phyloP scores from a whole-genome alignment of 64 coral and sea anemone species.

The Montipora sp. region DNA sequence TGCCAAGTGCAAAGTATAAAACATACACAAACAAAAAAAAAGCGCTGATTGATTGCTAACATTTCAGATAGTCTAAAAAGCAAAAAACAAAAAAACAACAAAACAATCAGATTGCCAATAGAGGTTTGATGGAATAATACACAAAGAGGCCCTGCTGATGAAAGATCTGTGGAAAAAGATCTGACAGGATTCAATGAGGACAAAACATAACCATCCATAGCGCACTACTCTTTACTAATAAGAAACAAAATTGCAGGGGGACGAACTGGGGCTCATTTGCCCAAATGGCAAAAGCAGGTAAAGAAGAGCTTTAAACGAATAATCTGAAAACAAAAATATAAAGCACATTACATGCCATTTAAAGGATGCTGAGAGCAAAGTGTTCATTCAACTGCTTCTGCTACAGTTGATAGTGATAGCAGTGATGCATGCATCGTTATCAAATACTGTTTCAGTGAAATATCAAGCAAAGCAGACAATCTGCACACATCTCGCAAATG shows the following conservation, averaged over 20 bases:
- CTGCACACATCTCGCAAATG: not conserved
- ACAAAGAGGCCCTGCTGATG: not conserved
- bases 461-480: not conserved
- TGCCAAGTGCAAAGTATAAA: conserved; percentile 28
- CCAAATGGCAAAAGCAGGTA: not conserved
- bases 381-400: not conserved
- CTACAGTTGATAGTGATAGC: not conserved
- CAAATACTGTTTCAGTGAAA: not conserved
- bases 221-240: not conserved
- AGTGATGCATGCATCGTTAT: not conserved
- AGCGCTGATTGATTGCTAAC: not conserved
- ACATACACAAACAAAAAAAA: conserved; percentile 1
- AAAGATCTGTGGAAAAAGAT: not conserved
- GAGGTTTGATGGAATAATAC: not conserved
- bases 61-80: not conserved
- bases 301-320: not conserved
- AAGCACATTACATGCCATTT: not conserved
- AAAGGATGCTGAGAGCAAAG: not conserved
- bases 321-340: not conserved
- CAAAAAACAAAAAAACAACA: not conserved
- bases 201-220: not conserved
- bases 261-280: no score
- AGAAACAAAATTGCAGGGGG: not conserved
- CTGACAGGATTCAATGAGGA: not conserved
- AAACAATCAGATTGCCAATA: not conserved